A percentile compares a stretch with the other conserved stretches of the same genome.
Conservation (phyloP, 1,140 invertebrate genomes). For the Nephila pilipes region DNA sequence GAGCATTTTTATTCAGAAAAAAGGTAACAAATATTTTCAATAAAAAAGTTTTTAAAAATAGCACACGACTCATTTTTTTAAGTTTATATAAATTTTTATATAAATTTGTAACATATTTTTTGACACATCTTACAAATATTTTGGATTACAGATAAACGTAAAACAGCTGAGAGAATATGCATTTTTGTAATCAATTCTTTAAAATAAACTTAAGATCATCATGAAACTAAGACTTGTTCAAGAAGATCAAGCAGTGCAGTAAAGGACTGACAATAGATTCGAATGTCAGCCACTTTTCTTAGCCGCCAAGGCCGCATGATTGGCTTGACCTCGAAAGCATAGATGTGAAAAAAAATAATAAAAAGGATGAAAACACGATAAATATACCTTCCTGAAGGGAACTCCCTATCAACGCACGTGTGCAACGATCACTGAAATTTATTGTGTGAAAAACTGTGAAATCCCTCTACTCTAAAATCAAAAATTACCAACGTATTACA, state of each 20-base stretch:
- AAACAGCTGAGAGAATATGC: too few relatives aligned
- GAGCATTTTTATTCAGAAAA: too few relatives aligned
- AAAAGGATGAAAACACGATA: background rate
- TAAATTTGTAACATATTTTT: too few relatives aligned
- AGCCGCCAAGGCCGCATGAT: background rate
- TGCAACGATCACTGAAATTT: background rate
- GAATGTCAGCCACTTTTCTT: background rate
- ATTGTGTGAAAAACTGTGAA: constrained; percentile 9
- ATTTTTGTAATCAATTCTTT: too few relatives aligned
- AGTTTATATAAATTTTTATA: too few relatives aligned
- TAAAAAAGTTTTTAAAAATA: too few relatives aligned
- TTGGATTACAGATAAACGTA: too few relatives aligned
- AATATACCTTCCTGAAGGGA: background rate
- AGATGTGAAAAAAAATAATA: background rate
- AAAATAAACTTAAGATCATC: background rate
- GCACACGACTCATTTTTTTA: too few relatives aligned
- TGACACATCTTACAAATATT: too few relatives aligned
- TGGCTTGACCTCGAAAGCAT: background rate
- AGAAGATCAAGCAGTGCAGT: background rate
- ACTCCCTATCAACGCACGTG: background rate
- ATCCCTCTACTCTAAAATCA: background rate
- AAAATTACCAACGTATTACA: background rate
- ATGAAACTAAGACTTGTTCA: background rate
- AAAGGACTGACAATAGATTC: constrained; percentile 1
- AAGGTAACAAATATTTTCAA: too few relatives aligned